A percentile compares a stretch with the other conserved stretches of the same genome.
These are phyloP conservation scores for Plebejus anna DNA, from an alignment of 2,888 invertebrate genomes.

Conservation along the genomic window DNA sequence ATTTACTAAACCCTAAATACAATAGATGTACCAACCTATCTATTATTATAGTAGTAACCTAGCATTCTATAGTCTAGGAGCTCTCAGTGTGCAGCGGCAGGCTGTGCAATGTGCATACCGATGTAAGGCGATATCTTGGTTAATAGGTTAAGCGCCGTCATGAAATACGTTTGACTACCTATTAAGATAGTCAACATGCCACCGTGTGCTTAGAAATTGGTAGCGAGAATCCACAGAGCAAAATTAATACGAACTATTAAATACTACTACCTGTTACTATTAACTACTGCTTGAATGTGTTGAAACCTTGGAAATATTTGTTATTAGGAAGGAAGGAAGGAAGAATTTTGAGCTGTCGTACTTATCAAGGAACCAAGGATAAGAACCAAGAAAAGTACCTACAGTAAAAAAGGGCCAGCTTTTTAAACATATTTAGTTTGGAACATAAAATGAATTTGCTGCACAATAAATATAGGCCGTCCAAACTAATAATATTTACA, in stretches of 20 bases:
- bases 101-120: not conserved
- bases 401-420: too few relatives aligned
- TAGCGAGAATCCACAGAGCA: not conserved
- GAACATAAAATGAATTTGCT: too few relatives aligned
- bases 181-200: slow-evolving; percentile 17
- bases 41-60: not conserved
- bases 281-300: not conserved
- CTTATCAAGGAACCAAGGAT: too few relatives aligned
- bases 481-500: too few relatives aligned
- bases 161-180: slow-evolving; percentile 7
- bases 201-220: not conserved
- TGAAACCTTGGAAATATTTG: not conserved
- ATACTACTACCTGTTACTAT: not conserved
- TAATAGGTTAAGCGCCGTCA: slow-evolving; percentile 13
- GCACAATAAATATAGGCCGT: too few relatives aligned
- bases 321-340: too few relatives aligned
- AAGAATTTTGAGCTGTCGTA: too few relatives aligned
- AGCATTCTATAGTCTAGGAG: not conserved
- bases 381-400: too few relatives aligned
- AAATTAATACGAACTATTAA: not conserved
- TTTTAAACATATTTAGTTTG: too few relatives aligned
- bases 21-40: too few relatives aligned
- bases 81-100: not conserved
- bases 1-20: too few relatives aligned
- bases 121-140: slow-evolving; percentile 25